Evolutionary conservation across 1,140 invertebrate species (phyloP).

Genomic region (Uloborus diversus): DNA sequence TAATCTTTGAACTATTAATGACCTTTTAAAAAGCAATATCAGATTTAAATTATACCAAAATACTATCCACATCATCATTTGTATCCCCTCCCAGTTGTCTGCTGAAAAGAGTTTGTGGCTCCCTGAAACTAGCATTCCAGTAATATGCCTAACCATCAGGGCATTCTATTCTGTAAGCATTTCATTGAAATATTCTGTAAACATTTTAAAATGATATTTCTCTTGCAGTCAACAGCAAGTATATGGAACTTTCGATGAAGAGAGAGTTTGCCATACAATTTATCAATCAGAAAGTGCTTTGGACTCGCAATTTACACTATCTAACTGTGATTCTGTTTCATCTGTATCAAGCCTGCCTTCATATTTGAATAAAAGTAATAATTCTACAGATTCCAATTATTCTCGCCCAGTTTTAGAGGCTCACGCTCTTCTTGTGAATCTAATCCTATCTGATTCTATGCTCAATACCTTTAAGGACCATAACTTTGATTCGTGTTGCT

Average conservation of each 20-base stretch:
- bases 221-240: conserved; percentile 9
- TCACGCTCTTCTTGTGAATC: conserved; percentile 83
- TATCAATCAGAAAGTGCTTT: conserved; percentile 22
- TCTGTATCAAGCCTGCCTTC: conserved; percentile 25
- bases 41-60: too few relatives aligned
- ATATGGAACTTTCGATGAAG: conserved; percentile 9
- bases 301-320: conserved; percentile 2
- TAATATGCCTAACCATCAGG: too few relatives aligned
- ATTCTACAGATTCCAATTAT: conserved; percentile 3
- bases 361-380: conserved; percentile 36
- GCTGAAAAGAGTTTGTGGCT: too few relatives aligned
- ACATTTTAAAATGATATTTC: neutral
- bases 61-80: too few relatives aligned
- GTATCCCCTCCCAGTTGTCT: too few relatives aligned
- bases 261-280: conserved; percentile 3
- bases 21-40: too few relatives aligned
- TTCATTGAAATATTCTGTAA: neutral
- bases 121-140: too few relatives aligned
- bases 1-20: too few relatives aligned
- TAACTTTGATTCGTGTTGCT: conserved; percentile 97
- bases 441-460: conserved; percentile 88
- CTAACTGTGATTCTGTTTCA: conserved; percentile 35
- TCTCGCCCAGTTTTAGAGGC: conserved; percentile 14
- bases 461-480: conserved; percentile 94
- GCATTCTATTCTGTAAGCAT: too few relatives aligned